A percentile compares a stretch with the other conserved stretches of the same genome.
Evolutionary conservation across 2,888 invertebrate genomes (phyloP).

Genomic region (Calameuta pallipes): DNA sequence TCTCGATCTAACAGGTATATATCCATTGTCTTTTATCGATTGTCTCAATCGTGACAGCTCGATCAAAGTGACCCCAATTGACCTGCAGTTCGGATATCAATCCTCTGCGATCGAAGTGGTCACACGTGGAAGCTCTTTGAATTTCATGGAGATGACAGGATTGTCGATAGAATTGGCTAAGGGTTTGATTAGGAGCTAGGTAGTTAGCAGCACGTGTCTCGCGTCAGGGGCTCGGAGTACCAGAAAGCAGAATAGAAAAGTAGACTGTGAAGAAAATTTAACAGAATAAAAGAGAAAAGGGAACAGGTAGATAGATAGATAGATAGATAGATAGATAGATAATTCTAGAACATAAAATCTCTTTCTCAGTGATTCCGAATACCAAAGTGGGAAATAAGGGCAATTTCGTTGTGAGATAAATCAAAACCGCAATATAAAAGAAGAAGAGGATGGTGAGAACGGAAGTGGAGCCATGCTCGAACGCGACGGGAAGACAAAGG

Average conservation of each 20-base stretch:
- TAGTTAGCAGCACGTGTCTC: neutral
- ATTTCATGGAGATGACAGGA: neutral
- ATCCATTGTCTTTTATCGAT: neutral
- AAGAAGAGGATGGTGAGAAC: slow-evolving; percentile 18
- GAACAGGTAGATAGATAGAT: neutral
- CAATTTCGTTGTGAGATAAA: slow-evolving; percentile 22
- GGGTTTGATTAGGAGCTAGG: neutral
- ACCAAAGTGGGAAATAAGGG: slow-evolving; percentile 20
- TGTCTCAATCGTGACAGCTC: neutral
- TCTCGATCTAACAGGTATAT: too few species aligned
- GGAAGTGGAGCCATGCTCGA: neutral
- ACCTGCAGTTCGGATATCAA: neutral
- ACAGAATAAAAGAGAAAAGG: too few species aligned
- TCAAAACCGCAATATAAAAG: slow-evolving; percentile 22
- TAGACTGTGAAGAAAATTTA: neutral
- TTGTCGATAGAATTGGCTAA: neutral
- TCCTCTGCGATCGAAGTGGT: neutral
- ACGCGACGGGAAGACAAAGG: slow-evolving; percentile 6
- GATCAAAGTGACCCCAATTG: neutral
- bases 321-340: neutral
- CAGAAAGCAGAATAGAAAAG: neutral
- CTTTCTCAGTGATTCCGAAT: slow-evolving; percentile 23
- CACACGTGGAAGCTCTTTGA: neutral
- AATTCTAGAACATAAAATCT: slow-evolving; percentile 1
- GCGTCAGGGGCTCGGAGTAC: neutral